A percentile compares a stretch with the other conserved stretches of the same genome.
These are phyloP conservation scores for Bhutanitis thaidina DNA, from an alignment of 2,888 invertebrate genomes.

Conservation along the genomic window DNA sequence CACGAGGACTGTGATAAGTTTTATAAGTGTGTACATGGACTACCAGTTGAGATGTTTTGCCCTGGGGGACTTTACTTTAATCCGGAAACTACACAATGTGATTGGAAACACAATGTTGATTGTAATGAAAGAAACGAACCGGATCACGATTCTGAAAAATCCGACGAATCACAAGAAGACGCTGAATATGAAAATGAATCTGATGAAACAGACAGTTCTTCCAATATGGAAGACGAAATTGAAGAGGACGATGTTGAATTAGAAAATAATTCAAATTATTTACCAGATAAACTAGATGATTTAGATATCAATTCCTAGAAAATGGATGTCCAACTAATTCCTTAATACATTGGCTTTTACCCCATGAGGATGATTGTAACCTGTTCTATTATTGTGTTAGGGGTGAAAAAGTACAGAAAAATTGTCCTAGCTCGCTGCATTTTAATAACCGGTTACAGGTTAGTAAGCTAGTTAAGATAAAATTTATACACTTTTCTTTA, in stretches of 20 bases:
- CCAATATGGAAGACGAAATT: background rate
- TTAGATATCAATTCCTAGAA: slow-evolving; percentile 34
- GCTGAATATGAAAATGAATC: background rate
- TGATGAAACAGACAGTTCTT: background rate
- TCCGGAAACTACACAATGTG: slow-evolving; percentile 76
- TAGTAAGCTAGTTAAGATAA: slow-evolving; percentile 18
- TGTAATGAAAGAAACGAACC: slow-evolving; percentile 59
- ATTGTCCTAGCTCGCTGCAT: slow-evolving; percentile 41
- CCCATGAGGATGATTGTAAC: slow-evolving; percentile 48
- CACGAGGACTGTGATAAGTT: slow-evolving; percentile 81
- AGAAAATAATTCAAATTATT: background rate
- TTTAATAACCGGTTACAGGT: slow-evolving; percentile 55
- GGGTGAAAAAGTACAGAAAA: slow-evolving; percentile 41
- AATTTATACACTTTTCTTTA: too few species aligned
- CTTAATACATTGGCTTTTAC: slow-evolving; percentile 53
- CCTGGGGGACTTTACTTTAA: slow-evolving; percentile 79
- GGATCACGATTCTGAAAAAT: slow-evolving; percentile 26
- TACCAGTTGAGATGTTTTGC: slow-evolving; percentile 79
- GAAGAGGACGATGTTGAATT: background rate
- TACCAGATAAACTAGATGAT: slow-evolving; percentile 20
- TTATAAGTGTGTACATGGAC: slow-evolving; percentile 83
- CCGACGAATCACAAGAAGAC: background rate
- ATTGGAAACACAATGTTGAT: slow-evolving; percentile 81
- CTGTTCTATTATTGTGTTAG: slow-evolving; percentile 61
- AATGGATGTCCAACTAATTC: slow-evolving; percentile 61